phyloP scores from a whole-genome alignment of 2,797 vertebrate species.

The Geotrypetes seraphini region DNA sequence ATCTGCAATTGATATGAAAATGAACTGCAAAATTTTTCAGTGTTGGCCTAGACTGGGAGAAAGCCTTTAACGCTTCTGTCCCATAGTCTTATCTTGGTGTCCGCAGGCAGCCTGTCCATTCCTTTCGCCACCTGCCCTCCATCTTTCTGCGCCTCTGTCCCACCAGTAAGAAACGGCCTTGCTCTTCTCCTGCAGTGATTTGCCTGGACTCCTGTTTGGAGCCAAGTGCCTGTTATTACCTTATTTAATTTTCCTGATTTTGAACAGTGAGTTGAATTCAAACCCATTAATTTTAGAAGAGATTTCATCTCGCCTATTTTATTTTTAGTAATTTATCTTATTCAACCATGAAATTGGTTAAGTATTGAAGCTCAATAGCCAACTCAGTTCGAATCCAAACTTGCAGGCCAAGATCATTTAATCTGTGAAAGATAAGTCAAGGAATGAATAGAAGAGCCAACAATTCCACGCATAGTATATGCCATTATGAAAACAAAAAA shows the following conservation, averaged over 20 bases:
- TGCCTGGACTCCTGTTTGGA: background rate
- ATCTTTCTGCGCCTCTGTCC: background rate
- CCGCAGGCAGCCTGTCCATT: background rate
- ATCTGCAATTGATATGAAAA: too few species aligned
- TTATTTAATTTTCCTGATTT: too few species aligned
- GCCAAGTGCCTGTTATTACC: background rate
- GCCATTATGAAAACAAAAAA: too few species aligned
- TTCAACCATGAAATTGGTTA: background rate
- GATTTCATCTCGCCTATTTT: background rate
- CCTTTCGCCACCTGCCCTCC: background rate
- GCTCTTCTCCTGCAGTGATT: background rate
- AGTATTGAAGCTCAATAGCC: background rate
- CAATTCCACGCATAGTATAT: too few species aligned
- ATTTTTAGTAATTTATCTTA: background rate
- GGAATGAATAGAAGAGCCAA: too few species aligned
- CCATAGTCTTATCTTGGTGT: background rate
- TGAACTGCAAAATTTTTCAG: too few species aligned
- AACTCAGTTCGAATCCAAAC: background rate
- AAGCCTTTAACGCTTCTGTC: too few species aligned
- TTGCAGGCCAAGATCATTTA: background rate
- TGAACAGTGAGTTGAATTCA: background rate
- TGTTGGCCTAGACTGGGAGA: too few species aligned
- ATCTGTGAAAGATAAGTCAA: background rate
- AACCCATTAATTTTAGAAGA: background rate
- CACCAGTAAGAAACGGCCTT: background rate